These are phyloP conservation scores for Trachymyrmex septentrionalis DNA, from an alignment of 1,140 invertebrate species.

Conservation along the genomic window DNA sequence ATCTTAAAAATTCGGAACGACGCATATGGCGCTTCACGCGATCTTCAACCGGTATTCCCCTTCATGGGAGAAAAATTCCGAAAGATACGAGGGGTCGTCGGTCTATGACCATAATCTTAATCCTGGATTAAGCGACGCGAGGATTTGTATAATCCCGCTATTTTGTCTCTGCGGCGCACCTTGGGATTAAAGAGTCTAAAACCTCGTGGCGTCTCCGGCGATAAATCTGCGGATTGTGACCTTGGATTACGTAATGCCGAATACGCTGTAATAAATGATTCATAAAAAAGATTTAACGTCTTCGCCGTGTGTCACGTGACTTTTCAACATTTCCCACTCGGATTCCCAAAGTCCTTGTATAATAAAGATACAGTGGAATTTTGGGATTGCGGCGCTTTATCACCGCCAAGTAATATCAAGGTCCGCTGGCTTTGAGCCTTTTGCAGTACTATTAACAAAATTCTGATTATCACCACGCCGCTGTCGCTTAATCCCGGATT, in stretches of 20 bases:
- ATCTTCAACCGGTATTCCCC: constrained; percentile 21
- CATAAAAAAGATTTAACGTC: constrained; percentile 58
- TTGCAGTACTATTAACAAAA: constrained; percentile 63
- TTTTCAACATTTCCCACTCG: constrained; percentile 39
- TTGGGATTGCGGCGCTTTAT: constrained; percentile 59
- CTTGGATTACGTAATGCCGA: constrained; percentile 60
- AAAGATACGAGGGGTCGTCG: constrained; percentile 49
- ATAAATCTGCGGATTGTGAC: constrained; percentile 74
- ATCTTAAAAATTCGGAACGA: constrained; percentile 23
- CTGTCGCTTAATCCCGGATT: constrained; percentile 57
- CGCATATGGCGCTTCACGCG: constrained; percentile 10
- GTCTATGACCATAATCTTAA: constrained; percentile 76
- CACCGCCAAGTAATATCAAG: constrained; percentile 61
- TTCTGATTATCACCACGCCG: constrained; percentile 53
- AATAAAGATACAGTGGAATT: constrained; percentile 58
- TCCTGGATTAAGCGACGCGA: constrained; percentile 74
- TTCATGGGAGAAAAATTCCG: constrained; percentile 67
- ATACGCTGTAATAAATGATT: constrained; percentile 65
- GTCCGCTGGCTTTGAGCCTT: constrained; percentile 48
- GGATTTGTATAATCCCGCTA: constrained; percentile 75
- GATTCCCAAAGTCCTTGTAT: not conserved
- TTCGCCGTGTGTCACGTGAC: constrained; percentile 51
- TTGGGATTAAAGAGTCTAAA: constrained; percentile 74
- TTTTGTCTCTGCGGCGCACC: constrained; percentile 73
- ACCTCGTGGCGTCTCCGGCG: constrained; percentile 63